Evolutionary conservation across 2,888 invertebrate genomes (phyloP).

Genomic region (Agrotis clavis): DNA sequence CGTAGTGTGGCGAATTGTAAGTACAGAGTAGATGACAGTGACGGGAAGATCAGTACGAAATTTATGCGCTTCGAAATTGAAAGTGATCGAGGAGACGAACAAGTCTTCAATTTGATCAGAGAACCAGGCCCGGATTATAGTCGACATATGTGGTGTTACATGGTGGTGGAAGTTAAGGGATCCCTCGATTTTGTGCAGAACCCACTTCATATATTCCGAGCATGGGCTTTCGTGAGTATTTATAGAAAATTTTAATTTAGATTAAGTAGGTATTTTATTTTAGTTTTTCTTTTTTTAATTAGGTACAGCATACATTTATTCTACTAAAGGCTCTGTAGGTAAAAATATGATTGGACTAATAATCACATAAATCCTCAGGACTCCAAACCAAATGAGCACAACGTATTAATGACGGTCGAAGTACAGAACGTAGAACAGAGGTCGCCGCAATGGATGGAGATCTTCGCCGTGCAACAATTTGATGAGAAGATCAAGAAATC

Average conservation of each 20-base stretch:
- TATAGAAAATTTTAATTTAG: constrained; percentile 12
- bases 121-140: constrained; percentile 60
- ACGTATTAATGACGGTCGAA: constrained; percentile 88
- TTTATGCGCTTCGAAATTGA: constrained; percentile 82
- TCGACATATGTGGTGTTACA: constrained; percentile 79
- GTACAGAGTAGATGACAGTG: constrained; percentile 83
- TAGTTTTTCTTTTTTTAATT: neutral
- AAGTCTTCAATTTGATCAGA: constrained; percentile 81
- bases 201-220: constrained; percentile 90
- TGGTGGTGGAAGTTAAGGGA: constrained; percentile 76
- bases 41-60: constrained; percentile 85
- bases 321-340: neutral
- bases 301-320: neutral
- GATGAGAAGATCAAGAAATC: constrained; percentile 86
- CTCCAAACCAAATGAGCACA: constrained; percentile 81
- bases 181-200: constrained; percentile 86
- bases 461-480: constrained; percentile 90
- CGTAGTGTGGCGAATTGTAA: constrained; percentile 80
- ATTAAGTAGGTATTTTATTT: too few relatives aligned
- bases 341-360: neutral
- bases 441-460: constrained; percentile 91
- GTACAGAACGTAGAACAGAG: constrained; percentile 91
- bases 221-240: constrained; percentile 89
- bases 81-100: constrained; percentile 81
- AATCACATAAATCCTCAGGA: constrained; percentile 75